Evolutionary conservation across 2,113 vertebrate genomes (phyloP).

Genomic region (Carassius carassius): DNA sequence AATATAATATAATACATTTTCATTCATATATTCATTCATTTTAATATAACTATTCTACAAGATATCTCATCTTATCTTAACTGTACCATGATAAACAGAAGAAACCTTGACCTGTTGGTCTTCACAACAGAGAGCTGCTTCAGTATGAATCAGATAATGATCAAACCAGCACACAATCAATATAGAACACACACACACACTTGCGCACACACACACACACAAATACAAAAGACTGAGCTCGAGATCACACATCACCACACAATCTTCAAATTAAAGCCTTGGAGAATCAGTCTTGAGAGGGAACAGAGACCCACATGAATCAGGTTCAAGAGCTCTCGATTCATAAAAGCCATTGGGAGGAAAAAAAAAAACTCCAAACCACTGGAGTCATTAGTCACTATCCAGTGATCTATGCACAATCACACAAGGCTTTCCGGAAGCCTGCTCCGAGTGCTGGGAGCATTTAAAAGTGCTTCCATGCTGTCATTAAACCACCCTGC

Average conservation of each 20-base stretch:
- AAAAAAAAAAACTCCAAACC: not conserved
- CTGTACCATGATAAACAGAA: not conserved
- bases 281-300: constrained; percentile 1
- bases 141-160: constrained; percentile 10
- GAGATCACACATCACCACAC: not conserved
- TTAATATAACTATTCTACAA: not conserved
- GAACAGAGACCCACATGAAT: constrained; percentile 14
- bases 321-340: constrained; percentile 27
- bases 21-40: not conserved
- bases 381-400: constrained; percentile 29
- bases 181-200: not conserved
- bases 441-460: not conserved
- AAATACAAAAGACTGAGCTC: too few species aligned
- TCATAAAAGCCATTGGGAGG: not conserved
- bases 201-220: not conserved
- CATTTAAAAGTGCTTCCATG: constrained; percentile 8
- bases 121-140: constrained; percentile 4
- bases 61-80: too few species aligned
- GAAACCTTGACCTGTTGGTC: not conserved
- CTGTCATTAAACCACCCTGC: constrained; percentile 30
- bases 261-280: constrained; percentile 1
- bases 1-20: too few species aligned
- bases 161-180: constrained; percentile 14
- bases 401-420: constrained; percentile 8
- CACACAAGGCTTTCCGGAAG: not conserved